Conservation (phyloP, 2,113 vertebrate species). For the Alethe castanea region DNA sequence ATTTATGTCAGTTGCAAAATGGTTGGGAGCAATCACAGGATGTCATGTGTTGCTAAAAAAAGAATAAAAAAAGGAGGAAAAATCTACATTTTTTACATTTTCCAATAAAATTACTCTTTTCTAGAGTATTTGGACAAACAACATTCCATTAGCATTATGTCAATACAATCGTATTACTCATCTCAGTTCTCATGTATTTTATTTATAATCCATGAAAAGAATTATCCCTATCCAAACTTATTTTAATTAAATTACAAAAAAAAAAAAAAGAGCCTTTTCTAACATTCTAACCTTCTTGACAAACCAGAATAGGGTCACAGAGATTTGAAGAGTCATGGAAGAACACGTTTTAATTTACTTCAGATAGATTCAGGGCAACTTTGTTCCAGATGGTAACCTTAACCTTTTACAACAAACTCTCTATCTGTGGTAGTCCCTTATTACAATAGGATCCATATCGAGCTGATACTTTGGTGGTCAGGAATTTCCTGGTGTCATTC, state of each 20-base stretch:
- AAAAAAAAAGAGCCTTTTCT: background rate
- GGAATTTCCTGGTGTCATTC: slow-evolving; percentile 18
- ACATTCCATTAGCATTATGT: background rate
- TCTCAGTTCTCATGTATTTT: background rate
- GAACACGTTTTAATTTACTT: slow-evolving; percentile 49
- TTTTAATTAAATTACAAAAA: slow-evolving; percentile 48
- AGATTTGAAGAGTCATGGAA: slow-evolving; percentile 23
- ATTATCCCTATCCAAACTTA: background rate
- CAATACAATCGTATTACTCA: background rate
- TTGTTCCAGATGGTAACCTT: slow-evolving; percentile 49
- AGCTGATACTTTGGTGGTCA: slow-evolving; percentile 13
- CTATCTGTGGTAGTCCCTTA: background rate
- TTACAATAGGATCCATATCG: background rate
- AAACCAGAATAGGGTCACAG: slow-evolving; percentile 32
- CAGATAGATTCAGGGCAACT: background rate
- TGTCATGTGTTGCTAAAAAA: background rate
- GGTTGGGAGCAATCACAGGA: background rate
- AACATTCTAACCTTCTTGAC: slow-evolving; percentile 46
- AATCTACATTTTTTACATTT: background rate
- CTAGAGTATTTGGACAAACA: slow-evolving; percentile 3
- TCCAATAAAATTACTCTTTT: slow-evolving; percentile 1
- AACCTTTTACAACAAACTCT: slow-evolving; percentile 26
- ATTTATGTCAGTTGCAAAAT: background rate
- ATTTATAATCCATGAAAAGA: slow-evolving; percentile 1
- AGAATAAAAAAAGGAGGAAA: background rate